Base-by-base conservation (phyloP, 1,140 invertebrate species). In the Micrasema longulum region DNA sequence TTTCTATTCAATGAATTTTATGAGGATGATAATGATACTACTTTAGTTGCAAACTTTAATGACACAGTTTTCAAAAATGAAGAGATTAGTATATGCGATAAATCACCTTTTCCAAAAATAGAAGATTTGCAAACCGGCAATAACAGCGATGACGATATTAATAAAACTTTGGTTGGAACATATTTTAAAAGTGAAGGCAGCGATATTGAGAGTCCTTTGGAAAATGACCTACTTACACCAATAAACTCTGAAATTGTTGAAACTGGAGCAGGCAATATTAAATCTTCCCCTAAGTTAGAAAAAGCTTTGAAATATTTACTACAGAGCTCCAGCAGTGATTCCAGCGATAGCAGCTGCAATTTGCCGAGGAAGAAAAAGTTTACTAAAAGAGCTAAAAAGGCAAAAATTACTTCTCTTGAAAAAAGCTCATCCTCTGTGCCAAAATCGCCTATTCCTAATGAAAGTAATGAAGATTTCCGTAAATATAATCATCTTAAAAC, bases 231-330 rank as follows among this genome's bases (percentile, higher is more conserved):
- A 31, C 26, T 31, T 4, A 7, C 7, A 31, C 26, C 26, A 2
- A 31, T 31, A 31, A 31, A 2, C 7, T 31, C 26, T 7, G 7
- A 31, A 31, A 31, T 31, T 31, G 7, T 31, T 31, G 26, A 31
- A 31, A 31, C 26, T 31, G 26, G 7, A 31, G 7, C 26, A 7
- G 26, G 7, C 2, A 31, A 31, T 31, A 7, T 31, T 9, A 60
- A 41, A 5, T 60, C n/a, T 31, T 16, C 23, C 26, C 35, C 11
- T 18, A 26, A 60, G 14, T 36, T 36, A 60, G 41, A 11, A 16
- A 55, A 68, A 31, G 68, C 68, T n/a, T 52, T 62, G 9, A 35
- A 18, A 62, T 22, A 60, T 14, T n/a, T 70, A 7, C 57, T 70
- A 10, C 22, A 23, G 22, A 70, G 41, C 22, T 63, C 68, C 18